phyloP scores from a whole-genome alignment of 30 jellyfish, hydroid and myxozoan species.

The Catostylus mosaicus region DNA sequence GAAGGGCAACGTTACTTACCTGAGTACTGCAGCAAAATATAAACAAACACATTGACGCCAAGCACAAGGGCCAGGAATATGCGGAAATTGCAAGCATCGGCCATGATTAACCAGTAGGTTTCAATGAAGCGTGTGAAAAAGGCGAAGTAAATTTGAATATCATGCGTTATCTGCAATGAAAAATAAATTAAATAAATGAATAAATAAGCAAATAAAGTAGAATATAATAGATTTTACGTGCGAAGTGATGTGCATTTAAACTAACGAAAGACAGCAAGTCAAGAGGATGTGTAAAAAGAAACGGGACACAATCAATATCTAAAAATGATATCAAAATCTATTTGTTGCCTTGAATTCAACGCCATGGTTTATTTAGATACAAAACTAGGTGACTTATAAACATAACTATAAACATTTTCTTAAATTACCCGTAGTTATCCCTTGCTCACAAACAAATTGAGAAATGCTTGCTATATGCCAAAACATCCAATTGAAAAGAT shows the following conservation, averaged over 20 bases:
- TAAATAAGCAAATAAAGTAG: too few relatives aligned
- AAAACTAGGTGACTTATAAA: neutral
- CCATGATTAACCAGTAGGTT: slow-evolving; percentile 26
- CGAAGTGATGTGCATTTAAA: too few relatives aligned
- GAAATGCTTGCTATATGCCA: neutral
- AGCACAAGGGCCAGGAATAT: slow-evolving; percentile 12
- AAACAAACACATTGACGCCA: slow-evolving; percentile 26
- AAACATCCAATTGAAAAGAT: neutral
- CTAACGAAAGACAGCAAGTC: too few relatives aligned
- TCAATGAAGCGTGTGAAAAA: slow-evolving; percentile 34
- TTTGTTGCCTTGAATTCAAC: neutral
- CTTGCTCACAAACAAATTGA: slow-evolving; percentile 5
- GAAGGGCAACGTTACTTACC: too few relatives aligned
- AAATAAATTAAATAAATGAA: neutral
- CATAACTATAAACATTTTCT: neutral
- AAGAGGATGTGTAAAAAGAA: too few relatives aligned
- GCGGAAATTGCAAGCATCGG: slow-evolving; percentile 22
- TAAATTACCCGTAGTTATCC: neutral
- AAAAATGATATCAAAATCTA: neutral
- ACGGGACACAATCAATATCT: too few relatives aligned
- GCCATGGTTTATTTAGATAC: too few relatives aligned
- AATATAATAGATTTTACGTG: too few relatives aligned
- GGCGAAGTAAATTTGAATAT: neutral
- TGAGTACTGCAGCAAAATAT: slow-evolving; percentile 32
- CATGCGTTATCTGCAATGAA: neutral